Conservation (phyloP, 2,113 vertebrate genomes). For the Macrotis lagotis region DNA sequence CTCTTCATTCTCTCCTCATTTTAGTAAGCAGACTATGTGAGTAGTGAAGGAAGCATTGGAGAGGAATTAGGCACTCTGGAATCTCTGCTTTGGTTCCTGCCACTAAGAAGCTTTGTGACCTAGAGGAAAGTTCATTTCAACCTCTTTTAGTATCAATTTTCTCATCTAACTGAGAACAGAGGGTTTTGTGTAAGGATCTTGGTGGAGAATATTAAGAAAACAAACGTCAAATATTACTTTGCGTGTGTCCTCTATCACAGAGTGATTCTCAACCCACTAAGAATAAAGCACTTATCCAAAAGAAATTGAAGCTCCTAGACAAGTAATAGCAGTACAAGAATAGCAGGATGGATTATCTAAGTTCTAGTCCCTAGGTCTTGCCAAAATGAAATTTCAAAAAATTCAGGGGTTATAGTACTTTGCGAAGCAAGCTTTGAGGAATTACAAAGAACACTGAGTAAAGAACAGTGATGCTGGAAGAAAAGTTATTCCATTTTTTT, state of each 20-base stretch:
- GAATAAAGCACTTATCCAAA: conserved; percentile 8
- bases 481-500: background rate
- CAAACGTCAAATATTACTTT: background rate
- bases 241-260: background rate
- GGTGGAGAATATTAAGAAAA: background rate
- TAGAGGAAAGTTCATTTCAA: background rate
- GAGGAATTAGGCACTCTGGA: background rate
- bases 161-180: background rate
- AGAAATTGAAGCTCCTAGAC: background rate
- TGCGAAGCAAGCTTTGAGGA: background rate
- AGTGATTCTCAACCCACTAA: conserved; percentile 3
- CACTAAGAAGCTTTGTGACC: background rate
- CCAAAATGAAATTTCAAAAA: background rate
- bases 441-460: background rate
- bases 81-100: background rate
- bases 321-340: background rate
- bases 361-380: background rate
- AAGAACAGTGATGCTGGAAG: background rate
- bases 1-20: background rate
- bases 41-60: background rate
- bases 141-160: background rate
- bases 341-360: background rate
- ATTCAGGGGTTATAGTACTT: background rate
- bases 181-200: background rate
- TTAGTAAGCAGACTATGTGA: background rate